Percentiles rank a stretch among this genome's conserved stretches.
Evolutionary conservation across 1,140 invertebrate genomes (phyloP).

Genomic region (Anoplophora glabripennis): DNA sequence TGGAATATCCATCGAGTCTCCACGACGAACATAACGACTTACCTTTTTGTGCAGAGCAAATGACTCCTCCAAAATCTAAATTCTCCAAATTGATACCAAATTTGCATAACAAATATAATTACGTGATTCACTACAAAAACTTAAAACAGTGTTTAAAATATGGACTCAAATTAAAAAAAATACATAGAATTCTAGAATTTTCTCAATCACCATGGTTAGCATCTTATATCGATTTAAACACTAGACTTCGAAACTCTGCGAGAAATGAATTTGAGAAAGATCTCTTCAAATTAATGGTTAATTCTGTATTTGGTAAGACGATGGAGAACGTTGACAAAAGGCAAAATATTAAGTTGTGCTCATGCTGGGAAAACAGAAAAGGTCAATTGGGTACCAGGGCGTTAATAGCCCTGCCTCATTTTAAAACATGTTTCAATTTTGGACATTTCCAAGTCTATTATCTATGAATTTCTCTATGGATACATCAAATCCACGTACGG

Average conservation of each 20-base stretch:
- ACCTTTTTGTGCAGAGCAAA: constrained; percentile 36
- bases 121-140: constrained; percentile 51
- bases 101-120: constrained; percentile 27
- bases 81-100: constrained; percentile 22
- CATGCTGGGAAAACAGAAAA: constrained; percentile 39
- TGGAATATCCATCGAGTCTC: constrained; percentile 46
- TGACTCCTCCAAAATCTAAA: constrained; percentile 1
- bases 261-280: constrained; percentile 50
- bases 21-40: constrained; percentile 56
- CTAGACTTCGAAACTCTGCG: constrained; percentile 28
- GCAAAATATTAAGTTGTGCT: constrained; percentile 28
- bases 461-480: constrained; percentile 1
- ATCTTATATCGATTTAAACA: constrained; percentile 34
- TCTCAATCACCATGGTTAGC: constrained; percentile 52
- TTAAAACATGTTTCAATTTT: constrained; percentile 42
- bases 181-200: constrained; percentile 54
- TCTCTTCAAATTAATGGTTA: constrained; percentile 40
- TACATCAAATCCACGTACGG: too few relatives aligned
- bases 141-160: constrained; percentile 51
- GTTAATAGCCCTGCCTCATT: constrained; percentile 23
- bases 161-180: constrained; percentile 51
- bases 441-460: constrained; percentile 38
- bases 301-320: constrained; percentile 51
- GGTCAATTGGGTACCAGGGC: constrained; percentile 13
- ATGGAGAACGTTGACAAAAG: constrained; percentile 49